Conservation (phyloP, 2,113 vertebrate genomes). For the Oplegnathus fasciatus region DNA sequence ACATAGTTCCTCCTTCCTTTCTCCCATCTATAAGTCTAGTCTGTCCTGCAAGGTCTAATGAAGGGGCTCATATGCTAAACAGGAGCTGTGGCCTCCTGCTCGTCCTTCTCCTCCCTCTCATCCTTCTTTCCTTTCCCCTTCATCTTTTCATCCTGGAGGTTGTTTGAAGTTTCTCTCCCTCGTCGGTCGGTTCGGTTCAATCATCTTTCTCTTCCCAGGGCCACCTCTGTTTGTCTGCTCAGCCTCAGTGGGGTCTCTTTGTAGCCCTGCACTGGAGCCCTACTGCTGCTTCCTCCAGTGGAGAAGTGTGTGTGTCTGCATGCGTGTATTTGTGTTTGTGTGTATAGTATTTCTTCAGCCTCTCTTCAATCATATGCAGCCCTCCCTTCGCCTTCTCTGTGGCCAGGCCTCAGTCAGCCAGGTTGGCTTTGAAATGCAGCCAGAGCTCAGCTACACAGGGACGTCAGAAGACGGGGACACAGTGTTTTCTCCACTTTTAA, state of each 20-base stretch:
- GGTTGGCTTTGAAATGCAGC: conserved; percentile 59
- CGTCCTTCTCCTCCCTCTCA: conserved; percentile 24
- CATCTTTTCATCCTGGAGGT: conserved; percentile 54
- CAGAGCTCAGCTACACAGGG: conserved; percentile 21
- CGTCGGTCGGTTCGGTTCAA: conserved; percentile 11
- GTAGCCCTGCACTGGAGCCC: conserved; percentile 46
- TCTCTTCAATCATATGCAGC: conserved; percentile 38
- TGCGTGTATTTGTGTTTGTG: conserved; percentile 14
- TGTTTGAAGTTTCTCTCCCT: conserved; percentile 66
- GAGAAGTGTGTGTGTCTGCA: neutral
- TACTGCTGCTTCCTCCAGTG: conserved; percentile 28
- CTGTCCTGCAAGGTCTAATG: conserved; percentile 49
- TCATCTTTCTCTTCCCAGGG: conserved; percentile 42
- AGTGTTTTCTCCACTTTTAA: conserved; percentile 22
- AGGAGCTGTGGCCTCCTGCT: conserved; percentile 34
- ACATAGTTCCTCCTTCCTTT: conserved; percentile 52
- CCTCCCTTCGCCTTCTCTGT: conserved; percentile 12
- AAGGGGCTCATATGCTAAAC: conserved; percentile 68
- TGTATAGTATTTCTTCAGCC: conserved; percentile 37
- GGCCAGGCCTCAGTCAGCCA: conserved; percentile 22
- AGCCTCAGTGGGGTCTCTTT: conserved; percentile 59
- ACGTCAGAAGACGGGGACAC: conserved; percentile 16
- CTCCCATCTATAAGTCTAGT: conserved; percentile 30
- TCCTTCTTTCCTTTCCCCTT: conserved; percentile 42
- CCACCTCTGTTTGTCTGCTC: conserved; percentile 61